phyloP scores from a whole-genome alignment of 2,888 invertebrate genomes.

The Cantharis flavilabris region DNA sequence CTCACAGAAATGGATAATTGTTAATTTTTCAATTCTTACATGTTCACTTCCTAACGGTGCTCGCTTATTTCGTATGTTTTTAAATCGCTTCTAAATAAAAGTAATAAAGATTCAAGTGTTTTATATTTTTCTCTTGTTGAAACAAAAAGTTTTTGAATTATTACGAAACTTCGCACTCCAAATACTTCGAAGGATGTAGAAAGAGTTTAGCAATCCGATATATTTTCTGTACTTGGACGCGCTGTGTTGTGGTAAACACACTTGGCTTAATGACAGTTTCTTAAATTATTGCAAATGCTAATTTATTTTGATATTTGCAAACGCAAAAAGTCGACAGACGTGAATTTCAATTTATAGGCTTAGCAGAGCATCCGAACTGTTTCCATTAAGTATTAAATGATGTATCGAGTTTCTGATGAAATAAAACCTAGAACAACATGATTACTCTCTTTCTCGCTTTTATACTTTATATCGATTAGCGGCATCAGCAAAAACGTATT shows the following conservation, averaged over 20 bases:
- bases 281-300: neutral
- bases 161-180: neutral
- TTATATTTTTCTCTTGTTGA: neutral
- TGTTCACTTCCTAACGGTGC: neutral
- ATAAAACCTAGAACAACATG: conserved; percentile 6
- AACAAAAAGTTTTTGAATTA: neutral
- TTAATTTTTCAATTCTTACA: neutral
- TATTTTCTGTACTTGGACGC: neutral
- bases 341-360: conserved; percentile 5
- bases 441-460: conserved; percentile 5
- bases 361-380: conserved; percentile 1
- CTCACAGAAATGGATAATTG: neutral
- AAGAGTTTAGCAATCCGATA: neutral
- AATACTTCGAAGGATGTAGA: neutral
- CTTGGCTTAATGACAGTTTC: neutral
- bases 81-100: neutral
- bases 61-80: neutral
- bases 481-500: neutral
- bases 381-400: conserved; percentile 6
- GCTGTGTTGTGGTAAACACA: neutral
- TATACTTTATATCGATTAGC: conserved; percentile 1
- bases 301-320: neutral
- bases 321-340: neutral
- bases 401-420: conserved; percentile 3
- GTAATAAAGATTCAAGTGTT: neutral